Evolutionary conservation across 2,113 vertebrate genomes (phyloP), one percentile per base, ranked within the genome.

Genomic region (Oreotrochilus melanogaster): DNA sequence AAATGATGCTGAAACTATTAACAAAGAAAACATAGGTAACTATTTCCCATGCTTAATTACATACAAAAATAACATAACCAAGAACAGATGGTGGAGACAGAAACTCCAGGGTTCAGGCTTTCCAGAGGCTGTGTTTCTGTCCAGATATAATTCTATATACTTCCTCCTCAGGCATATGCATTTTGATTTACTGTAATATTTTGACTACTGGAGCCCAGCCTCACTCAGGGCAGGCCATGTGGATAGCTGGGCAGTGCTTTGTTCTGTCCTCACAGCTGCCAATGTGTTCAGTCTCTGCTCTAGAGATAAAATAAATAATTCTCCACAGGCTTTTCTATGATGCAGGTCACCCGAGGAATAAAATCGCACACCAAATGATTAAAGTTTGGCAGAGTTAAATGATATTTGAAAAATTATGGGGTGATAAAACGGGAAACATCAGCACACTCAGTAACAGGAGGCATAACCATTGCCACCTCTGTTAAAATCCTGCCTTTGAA

Each of bases 171-270:
- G 67, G 50, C 31, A 37, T 5, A 47, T 39, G 42, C 66, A 45
- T 94, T 86, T 76, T 66, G 70, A 88, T 89, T 79, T 76, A n/a
- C 7, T 30, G n/a, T 60, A 43, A 5, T 83, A 15, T 65, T 64
- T 78, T 80, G 79, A 64, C 25, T 39, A 25, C 30, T 88, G 75
- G 33, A 73, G 23, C 11, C 13, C 64, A 73, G 51, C 51, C 31
- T n/a, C 23, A 48, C 60, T 61, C 37, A 75, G 27, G 12, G 28
- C 25, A 86, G 5, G 47, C 27, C 14, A 14, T 64, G 18, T 39
- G 28, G 78, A 33, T 30, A 72, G 37, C 28, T 74, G 14, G 71
- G 81, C 54, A 73, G 42, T 58, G 42, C 27, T 75, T 56, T 72
- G n/a, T 82, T 75, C 67, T 82, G 24, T 65, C 31, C 54, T 82